These are phyloP conservation scores for Elaphurus davidianus DNA, from an alignment of 2,113 vertebrate species.

Conservation along the genomic window DNA sequence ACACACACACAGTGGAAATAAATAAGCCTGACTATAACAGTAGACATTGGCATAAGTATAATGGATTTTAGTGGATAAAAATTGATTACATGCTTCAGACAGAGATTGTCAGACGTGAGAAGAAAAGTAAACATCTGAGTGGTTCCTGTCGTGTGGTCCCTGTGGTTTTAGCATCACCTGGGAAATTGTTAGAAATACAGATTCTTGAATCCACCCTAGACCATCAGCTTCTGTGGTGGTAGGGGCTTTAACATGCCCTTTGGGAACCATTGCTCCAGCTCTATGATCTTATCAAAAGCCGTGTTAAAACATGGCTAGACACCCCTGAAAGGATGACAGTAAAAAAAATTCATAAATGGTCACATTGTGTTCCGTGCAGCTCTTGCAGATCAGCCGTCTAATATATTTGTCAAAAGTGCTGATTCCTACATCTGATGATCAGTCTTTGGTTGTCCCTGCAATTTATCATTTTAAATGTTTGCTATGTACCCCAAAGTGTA, in stretches of 20 bases:
- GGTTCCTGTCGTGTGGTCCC: not conserved
- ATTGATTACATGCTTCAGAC: not conserved
- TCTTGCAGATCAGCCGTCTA: not conserved
- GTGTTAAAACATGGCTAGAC: not conserved
- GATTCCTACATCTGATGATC: not conserved
- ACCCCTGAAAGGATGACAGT: not conserved
- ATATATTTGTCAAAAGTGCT: not conserved
- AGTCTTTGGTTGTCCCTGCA: not conserved
- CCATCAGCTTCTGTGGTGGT: not conserved
- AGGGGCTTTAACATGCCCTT: not conserved
- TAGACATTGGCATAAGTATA: not conserved
- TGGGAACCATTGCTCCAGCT: not conserved
- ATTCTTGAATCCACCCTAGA: not conserved
- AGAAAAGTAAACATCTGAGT: not conserved
- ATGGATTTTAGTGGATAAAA: not conserved
- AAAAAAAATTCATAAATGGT: not conserved
- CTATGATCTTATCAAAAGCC: not conserved
- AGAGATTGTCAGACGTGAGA: not conserved
- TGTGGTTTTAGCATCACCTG: not conserved
- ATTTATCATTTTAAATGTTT: not conserved
- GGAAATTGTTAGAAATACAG: not conserved
- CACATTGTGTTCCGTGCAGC: not conserved
- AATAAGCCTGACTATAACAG: not conserved
- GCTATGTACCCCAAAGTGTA: not conserved
- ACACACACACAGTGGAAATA: not conserved